A percentile compares a stretch with the other conserved stretches of the same genome.
Evolutionary conservation across 2,113 vertebrate genomes (phyloP).

Genomic region (Cygnus buccinator): DNA sequence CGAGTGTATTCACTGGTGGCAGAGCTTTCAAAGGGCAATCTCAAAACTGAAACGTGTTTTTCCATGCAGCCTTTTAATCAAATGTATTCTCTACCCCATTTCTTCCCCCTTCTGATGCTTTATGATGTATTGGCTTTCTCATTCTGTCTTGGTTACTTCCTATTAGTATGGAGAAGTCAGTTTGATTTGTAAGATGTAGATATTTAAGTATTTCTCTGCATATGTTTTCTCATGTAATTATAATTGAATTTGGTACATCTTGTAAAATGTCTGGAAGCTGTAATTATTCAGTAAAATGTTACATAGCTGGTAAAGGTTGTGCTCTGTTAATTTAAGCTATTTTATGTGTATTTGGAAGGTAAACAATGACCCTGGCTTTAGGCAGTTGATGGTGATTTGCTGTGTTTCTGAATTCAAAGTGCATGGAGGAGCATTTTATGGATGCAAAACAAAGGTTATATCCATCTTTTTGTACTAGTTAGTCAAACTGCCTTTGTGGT

Average conservation of each 20-base stretch:
- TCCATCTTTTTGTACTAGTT: neutral
- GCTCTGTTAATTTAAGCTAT: conserved; percentile 23
- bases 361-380: neutral
- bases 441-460: neutral
- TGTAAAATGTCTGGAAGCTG: conserved; percentile 29
- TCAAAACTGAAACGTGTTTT: neutral
- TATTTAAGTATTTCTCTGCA: neutral
- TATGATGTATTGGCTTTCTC: neutral
- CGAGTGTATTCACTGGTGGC: neutral
- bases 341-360: neutral
- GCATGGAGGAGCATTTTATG: neutral
- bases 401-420: neutral
- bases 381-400: neutral
- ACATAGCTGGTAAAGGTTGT: neutral
- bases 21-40: neutral
- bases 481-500: fast-evolving
- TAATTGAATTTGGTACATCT: neutral
- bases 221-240: conserved; percentile 24
- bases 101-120: neutral
- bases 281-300: conserved; percentile 59
- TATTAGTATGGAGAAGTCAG: neutral
- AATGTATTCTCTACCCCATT: neutral
- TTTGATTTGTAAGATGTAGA: neutral
- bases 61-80: neutral
- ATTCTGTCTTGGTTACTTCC: neutral